phyloP scores from a whole-genome alignment of 2,888 invertebrate genomes.

The Bhutanitis thaidina region DNA sequence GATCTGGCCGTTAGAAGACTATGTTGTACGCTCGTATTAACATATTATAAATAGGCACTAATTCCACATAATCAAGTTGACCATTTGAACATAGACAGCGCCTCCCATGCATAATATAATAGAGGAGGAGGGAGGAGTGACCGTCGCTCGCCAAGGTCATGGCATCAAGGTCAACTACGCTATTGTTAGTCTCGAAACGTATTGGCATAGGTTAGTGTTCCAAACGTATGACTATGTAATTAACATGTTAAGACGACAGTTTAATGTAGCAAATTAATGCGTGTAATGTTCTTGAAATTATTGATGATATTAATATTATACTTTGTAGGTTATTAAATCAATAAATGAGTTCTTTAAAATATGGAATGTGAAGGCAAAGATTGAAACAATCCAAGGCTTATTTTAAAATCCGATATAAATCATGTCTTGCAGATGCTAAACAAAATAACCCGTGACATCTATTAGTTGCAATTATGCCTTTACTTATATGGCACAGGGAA shows the following conservation, averaged over 20 bases:
- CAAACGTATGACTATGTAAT: not conserved
- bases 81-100: slow-evolving; percentile 15
- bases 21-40: too few species aligned
- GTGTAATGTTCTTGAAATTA: too few species aligned
- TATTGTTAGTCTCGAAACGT: slow-evolving; percentile 13
- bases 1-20: too few species aligned
- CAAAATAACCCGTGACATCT: too few species aligned
- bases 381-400: not conserved
- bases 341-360: not conserved
- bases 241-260: too few species aligned
- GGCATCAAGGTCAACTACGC: slow-evolving; percentile 10
- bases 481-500: too few species aligned
- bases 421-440: too few species aligned
- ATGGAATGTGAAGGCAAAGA: not conserved
- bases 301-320: too few species aligned
- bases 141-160: slow-evolving; percentile 16
- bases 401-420: too few species aligned
- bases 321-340: too few species aligned
- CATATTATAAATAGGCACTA: too few species aligned
- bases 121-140: slow-evolving; percentile 22
- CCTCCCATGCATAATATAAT: slow-evolving; percentile 26
- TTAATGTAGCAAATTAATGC: not conserved
- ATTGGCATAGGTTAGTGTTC: slow-evolving; percentile 10
- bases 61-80: not conserved
- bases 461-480: too few species aligned